Conservation (phyloP, 2,113 vertebrate genomes). For the Bos javanicus region DNA sequence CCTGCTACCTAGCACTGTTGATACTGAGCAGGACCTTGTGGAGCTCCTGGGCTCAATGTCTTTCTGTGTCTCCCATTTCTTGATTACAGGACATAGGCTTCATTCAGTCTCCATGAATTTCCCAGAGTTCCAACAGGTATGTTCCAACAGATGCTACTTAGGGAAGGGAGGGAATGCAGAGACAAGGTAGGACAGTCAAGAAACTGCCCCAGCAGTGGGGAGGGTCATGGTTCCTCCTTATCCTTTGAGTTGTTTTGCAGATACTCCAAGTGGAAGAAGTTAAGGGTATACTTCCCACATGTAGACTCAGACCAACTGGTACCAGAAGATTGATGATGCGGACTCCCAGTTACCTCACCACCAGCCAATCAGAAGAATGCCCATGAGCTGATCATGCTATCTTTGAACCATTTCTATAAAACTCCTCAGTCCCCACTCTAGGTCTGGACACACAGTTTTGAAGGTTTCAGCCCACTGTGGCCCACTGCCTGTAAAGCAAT, state of each 20-base stretch:
- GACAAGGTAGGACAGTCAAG: background rate
- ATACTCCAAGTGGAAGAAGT: background rate
- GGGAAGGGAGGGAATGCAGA: background rate
- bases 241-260: background rate
- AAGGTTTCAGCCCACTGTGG: background rate
- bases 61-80: background rate
- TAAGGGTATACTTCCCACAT: background rate
- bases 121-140: background rate
- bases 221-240: background rate
- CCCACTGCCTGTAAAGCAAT: background rate
- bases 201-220: background rate
- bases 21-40: background rate
- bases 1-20: background rate
- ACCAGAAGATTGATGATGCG: background rate
- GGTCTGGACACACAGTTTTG: background rate
- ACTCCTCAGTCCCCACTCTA: background rate
- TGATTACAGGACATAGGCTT: background rate
- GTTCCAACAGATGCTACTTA: background rate
- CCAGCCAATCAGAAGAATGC: background rate
- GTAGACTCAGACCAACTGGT: background rate
- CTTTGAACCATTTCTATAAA: background rate
- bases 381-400: background rate
- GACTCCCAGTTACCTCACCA: background rate
- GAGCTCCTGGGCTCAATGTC: background rate
- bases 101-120: background rate